Conservation (phyloP, 2,888 invertebrate species). For the Chrysodeixis includens region DNA sequence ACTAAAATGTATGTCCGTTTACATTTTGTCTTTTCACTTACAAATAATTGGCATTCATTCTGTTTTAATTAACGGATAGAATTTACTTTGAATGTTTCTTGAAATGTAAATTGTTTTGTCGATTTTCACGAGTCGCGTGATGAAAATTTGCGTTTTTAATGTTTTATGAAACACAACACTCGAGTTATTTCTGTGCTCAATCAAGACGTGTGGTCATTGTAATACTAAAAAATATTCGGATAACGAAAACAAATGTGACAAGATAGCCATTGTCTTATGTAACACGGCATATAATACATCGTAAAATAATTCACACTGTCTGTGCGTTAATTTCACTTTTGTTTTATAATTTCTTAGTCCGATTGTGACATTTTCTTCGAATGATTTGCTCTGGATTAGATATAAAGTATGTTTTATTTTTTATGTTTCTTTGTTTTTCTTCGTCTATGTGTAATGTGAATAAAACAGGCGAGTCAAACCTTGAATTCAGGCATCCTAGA, state of each 20-base stretch:
- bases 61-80: not conserved
- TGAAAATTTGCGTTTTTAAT: conserved; percentile 10
- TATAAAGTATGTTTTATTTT: conserved; percentile 17
- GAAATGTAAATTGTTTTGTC: not conserved
- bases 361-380: conserved; percentile 18
- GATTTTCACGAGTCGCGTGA: not conserved
- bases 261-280: conserved; percentile 37
- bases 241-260: conserved; percentile 47
- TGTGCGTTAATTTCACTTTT: conserved; percentile 28
- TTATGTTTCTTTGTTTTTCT: conserved; percentile 32
- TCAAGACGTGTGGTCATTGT: conserved; percentile 30
- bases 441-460: conserved; percentile 14
- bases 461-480: conserved; percentile 24
- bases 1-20: not conserved
- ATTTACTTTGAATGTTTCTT: not conserved
- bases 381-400: conserved; percentile 21
- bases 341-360: conserved; percentile 29
- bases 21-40: not conserved
- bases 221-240: conserved; percentile 24
- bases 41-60: not conserved
- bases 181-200: conserved; percentile 40
- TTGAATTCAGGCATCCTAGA: conserved; percentile 38
- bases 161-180: conserved; percentile 43
- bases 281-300: conserved; percentile 31
- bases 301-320: conserved; percentile 39